Evolutionary conservation across 2,113 vertebrate species (phyloP), one percentile per base, ranked within the genome.

Genomic region (Probosciger aterrimus): DNA sequence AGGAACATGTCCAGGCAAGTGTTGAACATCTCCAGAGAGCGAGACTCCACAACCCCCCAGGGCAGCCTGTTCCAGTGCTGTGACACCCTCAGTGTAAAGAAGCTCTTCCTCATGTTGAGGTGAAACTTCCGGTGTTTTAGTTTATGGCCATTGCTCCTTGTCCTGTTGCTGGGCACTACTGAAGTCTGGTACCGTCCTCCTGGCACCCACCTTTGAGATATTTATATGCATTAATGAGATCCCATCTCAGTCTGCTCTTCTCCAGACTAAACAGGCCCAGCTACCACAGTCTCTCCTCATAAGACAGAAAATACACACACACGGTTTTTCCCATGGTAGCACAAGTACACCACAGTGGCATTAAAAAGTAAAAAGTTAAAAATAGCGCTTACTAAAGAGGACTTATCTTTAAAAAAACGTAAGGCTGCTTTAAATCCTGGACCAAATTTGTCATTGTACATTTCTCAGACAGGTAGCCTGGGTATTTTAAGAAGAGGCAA

Each of bases 321-420:
- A 39, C 2, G 14, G 14, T 23, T 50, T 8, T 37, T 24, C 12
- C 41, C 57, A 8, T 2, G 22, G 35, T 39, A 67, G 23, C 35
- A 55, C 11, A 23, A 14, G 7, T 2, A 37, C 11, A 14, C 27
- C 11, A 16, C 27, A 70, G 49, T 35, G 43, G 20, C 0, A 0
- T 47, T 68, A 37, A 33, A 55, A 55, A 41, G 10, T 35, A 46
- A 39, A 57, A 49, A 70, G 9, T 28, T 50, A 52, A 39, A 52
- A 25, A 10, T 1, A 50, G 35, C 1, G 0, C 23, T n/a, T 39
- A 50, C 7, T 50, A 44, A 82, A 4, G 27, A 37, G 31, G 6
- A 4, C 2, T 12, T 17, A 55, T 62, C 20, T 59, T 35, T 35
- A 16, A 24, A 59, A 52, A 35, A 59, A 4, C 23, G 60, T 12